Percentiles rank a stretch among this genome's conserved stretches.
Evolutionary conservation across 2,888 invertebrate species (phyloP).

Genomic region (Phaonia tiefii): DNA sequence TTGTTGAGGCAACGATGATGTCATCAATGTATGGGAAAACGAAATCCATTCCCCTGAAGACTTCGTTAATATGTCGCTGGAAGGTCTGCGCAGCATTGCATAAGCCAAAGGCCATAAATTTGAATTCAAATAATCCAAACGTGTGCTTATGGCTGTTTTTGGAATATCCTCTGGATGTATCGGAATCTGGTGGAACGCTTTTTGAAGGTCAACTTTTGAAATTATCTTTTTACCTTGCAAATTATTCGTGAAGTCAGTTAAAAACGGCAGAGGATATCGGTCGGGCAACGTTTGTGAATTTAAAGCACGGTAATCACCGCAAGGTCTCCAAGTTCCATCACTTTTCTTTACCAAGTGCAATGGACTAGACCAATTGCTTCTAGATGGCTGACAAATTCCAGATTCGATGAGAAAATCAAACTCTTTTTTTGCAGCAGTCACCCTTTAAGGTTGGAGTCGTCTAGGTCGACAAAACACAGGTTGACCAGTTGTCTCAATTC

Average conservation of each 20-base stretch:
- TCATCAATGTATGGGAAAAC: constrained; percentile 63
- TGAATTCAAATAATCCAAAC: constrained; percentile 38
- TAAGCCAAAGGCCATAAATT: constrained; percentile 42
- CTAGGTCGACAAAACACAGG: too few species aligned
- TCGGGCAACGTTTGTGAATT: constrained; percentile 43
- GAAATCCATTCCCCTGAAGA: constrained; percentile 34
- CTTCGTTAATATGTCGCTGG: constrained; percentile 44
- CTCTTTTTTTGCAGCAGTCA: constrained; percentile 37
- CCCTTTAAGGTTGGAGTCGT: too few species aligned
- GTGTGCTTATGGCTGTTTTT: constrained; percentile 48
- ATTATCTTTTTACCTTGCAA: constrained; percentile 10
- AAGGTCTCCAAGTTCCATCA: too few species aligned
- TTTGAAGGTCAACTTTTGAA: constrained; percentile 66
- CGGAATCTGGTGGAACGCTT: too few species aligned
- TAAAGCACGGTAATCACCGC: constrained; percentile 35
- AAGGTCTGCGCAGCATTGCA: constrained; percentile 45
- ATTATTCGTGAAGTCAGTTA: constrained; percentile 23
- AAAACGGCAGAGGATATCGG: too few species aligned
- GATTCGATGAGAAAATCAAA: constrained; percentile 45
- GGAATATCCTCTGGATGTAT: too few species aligned
- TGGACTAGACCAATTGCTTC: too few species aligned
- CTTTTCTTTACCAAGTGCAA: constrained; percentile 32
- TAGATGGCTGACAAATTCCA: constrained; percentile 50
- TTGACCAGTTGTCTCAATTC: constrained; percentile 21
- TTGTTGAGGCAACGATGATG: too few species aligned